Percentiles rank a stretch among this genome's conserved stretches.
Conservation (phyloP, 2,888 invertebrate species). For the Tetramorium bicarinatum region DNA sequence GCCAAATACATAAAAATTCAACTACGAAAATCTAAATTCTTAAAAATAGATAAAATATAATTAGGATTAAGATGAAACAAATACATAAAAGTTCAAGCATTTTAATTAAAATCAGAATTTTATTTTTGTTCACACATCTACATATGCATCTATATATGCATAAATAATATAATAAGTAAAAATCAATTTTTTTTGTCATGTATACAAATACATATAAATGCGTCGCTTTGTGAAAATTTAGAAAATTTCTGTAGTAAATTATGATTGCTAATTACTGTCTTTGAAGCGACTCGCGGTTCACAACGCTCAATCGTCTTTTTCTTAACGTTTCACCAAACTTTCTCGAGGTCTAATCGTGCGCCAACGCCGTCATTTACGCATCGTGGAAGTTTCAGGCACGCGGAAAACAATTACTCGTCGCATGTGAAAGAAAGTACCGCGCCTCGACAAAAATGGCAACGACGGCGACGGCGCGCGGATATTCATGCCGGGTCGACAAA, state of each 20-base stretch:
- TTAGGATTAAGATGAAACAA: too few relatives aligned
- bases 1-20: too few relatives aligned
- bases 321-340: slow-evolving; percentile 58
- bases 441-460: slow-evolving; percentile 42
- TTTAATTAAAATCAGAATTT: too few relatives aligned
- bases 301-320: slow-evolving; percentile 43
- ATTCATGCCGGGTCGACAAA: slow-evolving; percentile 56
- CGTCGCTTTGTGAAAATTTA: not conserved
- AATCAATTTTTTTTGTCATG: too few relatives aligned
- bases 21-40: too few relatives aligned
- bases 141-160: too few relatives aligned
- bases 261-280: slow-evolving; percentile 5
- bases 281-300: not conserved
- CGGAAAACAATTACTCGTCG: slow-evolving; percentile 57
- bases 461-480: slow-evolving; percentile 32
- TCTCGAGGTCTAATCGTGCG: slow-evolving; percentile 56
- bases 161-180: too few relatives aligned
- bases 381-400: slow-evolving; percentile 20
- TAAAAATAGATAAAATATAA: too few relatives aligned
- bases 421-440: slow-evolving; percentile 64
- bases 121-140: too few relatives aligned
- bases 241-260: not conserved
- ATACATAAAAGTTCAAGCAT: too few relatives aligned
- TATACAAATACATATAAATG: not conserved
- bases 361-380: slow-evolving; percentile 46